Percentiles rank a stretch among this genome's conserved stretches.
Evolutionary conservation across 2,888 invertebrate genomes (phyloP).

Genomic region (Amphipoea lucens): DNA sequence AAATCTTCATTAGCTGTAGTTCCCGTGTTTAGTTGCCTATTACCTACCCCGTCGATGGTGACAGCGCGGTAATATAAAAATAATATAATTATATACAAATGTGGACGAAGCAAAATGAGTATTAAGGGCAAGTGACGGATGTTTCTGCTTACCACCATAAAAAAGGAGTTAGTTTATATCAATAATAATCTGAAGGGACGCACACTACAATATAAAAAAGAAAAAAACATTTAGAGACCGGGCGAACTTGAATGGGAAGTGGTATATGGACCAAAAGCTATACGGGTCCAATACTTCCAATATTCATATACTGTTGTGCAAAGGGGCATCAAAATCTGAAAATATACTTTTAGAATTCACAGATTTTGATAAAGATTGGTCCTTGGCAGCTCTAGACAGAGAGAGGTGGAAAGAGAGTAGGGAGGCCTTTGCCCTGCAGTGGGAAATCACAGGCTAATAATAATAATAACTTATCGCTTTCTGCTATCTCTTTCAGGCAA

Average conservation of each 20-base stretch:
- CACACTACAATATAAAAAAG: background rate
- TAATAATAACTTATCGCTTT: no score
- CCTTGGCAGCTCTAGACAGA: no score
- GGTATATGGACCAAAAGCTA: background rate
- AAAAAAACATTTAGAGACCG: background rate
- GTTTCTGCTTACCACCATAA: background rate
- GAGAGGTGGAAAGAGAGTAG: no score
- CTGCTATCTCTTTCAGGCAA: no score
- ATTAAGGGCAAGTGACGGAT: background rate
- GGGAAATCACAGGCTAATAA: no score
- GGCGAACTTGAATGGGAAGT: background rate
- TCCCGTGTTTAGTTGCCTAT: slow-evolving; percentile 25
- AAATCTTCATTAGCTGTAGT: background rate
- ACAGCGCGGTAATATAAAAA: slow-evolving; percentile 21
- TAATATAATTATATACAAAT: background rate
- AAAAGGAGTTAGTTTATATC: background rate
- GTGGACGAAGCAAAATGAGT: background rate
- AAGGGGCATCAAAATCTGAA: background rate
- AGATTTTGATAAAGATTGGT: no score
- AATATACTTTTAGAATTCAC: no score
- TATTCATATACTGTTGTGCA: background rate
- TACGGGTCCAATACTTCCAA: background rate
- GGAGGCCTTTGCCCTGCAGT: no score
- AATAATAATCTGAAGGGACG: background rate
- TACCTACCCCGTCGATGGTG: slow-evolving; percentile 2